Evolutionary conservation across 1,140 invertebrate genomes (phyloP).

Genomic region (Pseudomyrmex pallidus): DNA sequence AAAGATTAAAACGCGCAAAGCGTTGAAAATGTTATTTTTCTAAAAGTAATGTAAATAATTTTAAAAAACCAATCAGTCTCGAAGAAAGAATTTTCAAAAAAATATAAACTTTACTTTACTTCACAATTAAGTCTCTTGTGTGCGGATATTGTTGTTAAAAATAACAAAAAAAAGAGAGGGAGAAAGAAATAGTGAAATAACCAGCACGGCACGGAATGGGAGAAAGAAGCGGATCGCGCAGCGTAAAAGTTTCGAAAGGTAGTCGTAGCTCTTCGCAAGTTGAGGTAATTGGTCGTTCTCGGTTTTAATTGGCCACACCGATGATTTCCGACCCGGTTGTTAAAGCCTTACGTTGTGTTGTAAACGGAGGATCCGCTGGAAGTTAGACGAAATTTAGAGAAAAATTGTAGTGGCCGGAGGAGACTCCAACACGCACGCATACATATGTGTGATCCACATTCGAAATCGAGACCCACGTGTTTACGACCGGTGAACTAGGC

Average conservation of each 20-base stretch:
- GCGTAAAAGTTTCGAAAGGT: constrained; percentile 58
- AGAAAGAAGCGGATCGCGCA: constrained; percentile 56
- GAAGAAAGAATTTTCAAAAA: too few species aligned
- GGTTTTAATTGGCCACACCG: constrained; percentile 83
- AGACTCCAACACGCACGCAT: not conserved
- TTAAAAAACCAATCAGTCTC: too few species aligned
- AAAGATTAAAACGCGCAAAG: too few species aligned
- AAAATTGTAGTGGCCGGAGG: constrained; percentile 27
- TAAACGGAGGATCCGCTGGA: constrained; percentile 77
- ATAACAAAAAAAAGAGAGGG: constrained; percentile 46
- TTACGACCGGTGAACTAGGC: constrained; percentile 78
- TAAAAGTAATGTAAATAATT: too few species aligned
- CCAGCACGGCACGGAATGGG: constrained; percentile 41
- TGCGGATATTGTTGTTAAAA: not conserved
- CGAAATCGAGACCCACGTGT: constrained; percentile 71
- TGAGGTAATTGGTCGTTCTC: constrained; percentile 82
- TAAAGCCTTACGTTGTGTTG: constrained; percentile 79
- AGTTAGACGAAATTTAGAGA: constrained; percentile 74
- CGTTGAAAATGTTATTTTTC: too few species aligned
- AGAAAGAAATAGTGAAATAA: constrained; percentile 20
- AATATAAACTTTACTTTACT: not conserved
- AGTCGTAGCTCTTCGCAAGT: constrained; percentile 77
- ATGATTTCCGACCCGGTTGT: constrained; percentile 78
- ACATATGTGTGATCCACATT: constrained; percentile 25
- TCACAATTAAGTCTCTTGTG: not conserved